A percentile compares a stretch with the other conserved stretches of the same genome.
Evolutionary conservation across 2,797 vertebrate genomes (phyloP).

Genomic region (Thaleichthys pacificus): DNA sequence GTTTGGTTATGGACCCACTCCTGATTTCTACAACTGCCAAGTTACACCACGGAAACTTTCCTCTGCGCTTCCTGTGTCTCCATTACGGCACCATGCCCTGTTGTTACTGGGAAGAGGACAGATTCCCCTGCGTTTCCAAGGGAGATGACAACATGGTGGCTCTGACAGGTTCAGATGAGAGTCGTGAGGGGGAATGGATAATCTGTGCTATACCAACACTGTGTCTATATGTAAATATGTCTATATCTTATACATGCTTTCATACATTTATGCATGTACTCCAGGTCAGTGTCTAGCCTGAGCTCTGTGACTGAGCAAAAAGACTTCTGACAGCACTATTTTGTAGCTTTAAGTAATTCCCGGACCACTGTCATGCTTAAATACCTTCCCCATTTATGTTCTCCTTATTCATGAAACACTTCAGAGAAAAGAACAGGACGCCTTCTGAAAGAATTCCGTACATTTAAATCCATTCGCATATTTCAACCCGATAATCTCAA

Average conservation of each 20-base stretch:
- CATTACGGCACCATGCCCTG: too few species aligned
- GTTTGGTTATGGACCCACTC: too few species aligned
- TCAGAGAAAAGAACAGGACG: constrained; percentile 54
- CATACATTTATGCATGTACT: constrained; percentile 67
- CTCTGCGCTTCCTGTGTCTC: not conserved
- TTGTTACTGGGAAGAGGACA: constrained; percentile 28
- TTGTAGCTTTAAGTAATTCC: constrained; percentile 67
- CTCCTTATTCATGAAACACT: constrained; percentile 57
- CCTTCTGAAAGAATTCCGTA: constrained; percentile 41
- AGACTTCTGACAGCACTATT: constrained; percentile 60
- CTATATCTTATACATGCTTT: constrained; percentile 54
- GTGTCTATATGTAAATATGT: constrained; percentile 68
- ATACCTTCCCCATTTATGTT: constrained; percentile 65
- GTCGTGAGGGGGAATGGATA: not conserved
- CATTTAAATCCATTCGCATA: constrained; percentile 45
- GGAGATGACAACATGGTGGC: constrained; percentile 39
- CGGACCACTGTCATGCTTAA: constrained; percentile 63
- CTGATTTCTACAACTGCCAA: too few species aligned
- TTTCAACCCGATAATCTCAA: constrained; percentile 54
- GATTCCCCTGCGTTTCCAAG: not conserved
- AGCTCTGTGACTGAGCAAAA: constrained; percentile 53
- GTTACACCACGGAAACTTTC: too few species aligned
- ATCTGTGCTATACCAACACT: constrained; percentile 23
- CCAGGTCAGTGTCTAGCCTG: constrained; percentile 58
- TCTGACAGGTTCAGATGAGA: constrained; percentile 30